Evolutionary conservation across 1,140 invertebrate genomes (phyloP), one percentile per base, ranked within the genome.

Genomic region (Onthophagus taurus): DNA sequence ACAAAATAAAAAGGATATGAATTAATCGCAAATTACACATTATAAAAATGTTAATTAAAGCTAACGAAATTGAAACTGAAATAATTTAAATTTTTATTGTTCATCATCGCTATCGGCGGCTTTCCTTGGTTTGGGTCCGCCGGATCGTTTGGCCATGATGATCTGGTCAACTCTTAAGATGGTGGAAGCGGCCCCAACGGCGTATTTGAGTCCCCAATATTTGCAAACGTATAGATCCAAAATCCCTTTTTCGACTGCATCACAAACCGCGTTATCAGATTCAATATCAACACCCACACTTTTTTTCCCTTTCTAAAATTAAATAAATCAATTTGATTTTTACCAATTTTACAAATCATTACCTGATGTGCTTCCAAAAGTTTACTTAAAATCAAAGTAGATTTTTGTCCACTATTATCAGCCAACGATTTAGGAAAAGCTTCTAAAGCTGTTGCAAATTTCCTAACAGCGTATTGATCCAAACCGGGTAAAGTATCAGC

Each of bases 101-200:
- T 86, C 82, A 55, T 85, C 83, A 63, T 91, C 86, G 61, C 76
- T 75, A 54, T 74, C 74, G 31, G 75, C 72, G 26, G 72, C 72
- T 31, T 72, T 60, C 61, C 77, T 79, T 1, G 85, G 72, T 70
- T 96, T 95, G 1, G 95, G 94, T 36, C 94, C 94, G 43, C 94
- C 94, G 13, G 93, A 92, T 59, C 84, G 76, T 68, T 97, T 98
- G 1, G 95, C 91, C 91, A 97, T 97, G 45, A 99, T 97, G 47
- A 99, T 97, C 69, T 97, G 85, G 71, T 99, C 94, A n/a, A 99
- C 89, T 66, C 88, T 84, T 3, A 99, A 73, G 55, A 99, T 86
- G 1, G 95, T 97, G 39, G 81, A 80, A 1, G 94, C 92, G 9
- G 91, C 91, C 51, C 85, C 78, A 0, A 90, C 85, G 1, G 96